Conservation (phyloP, 2,888 invertebrate species). For the Cheilosia grossa region DNA sequence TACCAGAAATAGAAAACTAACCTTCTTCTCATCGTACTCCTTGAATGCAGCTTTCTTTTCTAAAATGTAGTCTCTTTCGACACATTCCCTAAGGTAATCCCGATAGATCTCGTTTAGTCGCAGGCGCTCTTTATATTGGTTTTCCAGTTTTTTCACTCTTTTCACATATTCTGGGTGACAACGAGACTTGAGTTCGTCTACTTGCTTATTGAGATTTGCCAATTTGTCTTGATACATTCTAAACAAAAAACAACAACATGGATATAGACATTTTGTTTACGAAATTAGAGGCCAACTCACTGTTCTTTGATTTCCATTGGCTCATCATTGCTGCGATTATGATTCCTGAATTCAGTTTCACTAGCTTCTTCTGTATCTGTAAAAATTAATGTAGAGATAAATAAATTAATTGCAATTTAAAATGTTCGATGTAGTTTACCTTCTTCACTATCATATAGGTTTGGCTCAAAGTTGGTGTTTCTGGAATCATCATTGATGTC, state of each 20-base stretch:
- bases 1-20: slow-evolving; percentile 78
- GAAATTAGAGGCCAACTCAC: slow-evolving; percentile 76
- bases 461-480: slow-evolving; percentile 77
- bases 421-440: slow-evolving; percentile 80
- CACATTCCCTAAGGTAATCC: slow-evolving; percentile 92
- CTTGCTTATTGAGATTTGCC: slow-evolving; percentile 92
- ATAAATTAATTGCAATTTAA: slow-evolving; percentile 27
- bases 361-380: slow-evolving; percentile 98
- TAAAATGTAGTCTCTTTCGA: slow-evolving; percentile 93
- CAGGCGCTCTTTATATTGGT: slow-evolving; percentile 91
- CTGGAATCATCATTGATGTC: slow-evolving; percentile 78
- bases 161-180: slow-evolving; percentile 93
- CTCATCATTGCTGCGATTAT: slow-evolving; percentile 79
- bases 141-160: slow-evolving; percentile 91
- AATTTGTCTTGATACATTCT: slow-evolving; percentile 96
- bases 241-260: not conserved
- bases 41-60: slow-evolving; percentile 95
- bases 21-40: slow-evolving; percentile 97
- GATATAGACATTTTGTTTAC: not conserved
- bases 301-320: slow-evolving; percentile 82
- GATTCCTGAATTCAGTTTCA: slow-evolving; percentile 94
- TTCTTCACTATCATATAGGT: slow-evolving; percentile 84
- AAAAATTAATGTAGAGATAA: not conserved
- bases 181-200: slow-evolving; percentile 94
- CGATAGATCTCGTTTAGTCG: slow-evolving; percentile 90